Base-by-base conservation (phyloP, 2,113 vertebrate species). In the Menidia beryllina region DNA sequence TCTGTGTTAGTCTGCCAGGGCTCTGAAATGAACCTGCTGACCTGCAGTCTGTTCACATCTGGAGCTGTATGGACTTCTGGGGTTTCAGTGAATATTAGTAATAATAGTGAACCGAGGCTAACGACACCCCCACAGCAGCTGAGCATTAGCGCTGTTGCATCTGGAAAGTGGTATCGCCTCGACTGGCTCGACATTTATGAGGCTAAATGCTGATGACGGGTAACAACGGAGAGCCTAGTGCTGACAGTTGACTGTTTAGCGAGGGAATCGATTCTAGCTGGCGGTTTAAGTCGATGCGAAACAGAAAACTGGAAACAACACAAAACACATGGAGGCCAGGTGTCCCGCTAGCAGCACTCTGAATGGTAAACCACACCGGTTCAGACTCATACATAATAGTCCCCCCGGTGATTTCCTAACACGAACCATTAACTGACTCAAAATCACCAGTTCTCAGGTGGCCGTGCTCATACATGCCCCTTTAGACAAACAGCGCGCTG, bases 181-280 rank as follows among this genome's bases (percentile, higher is more conserved):
- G 17, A 41, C 48, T 20, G 34, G 7, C 61, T 54, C 4, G 70
- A 6, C 3, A 15, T 61, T 38, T 20, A 53, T 54, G 12, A 45
- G 41, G 43, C 17, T 47, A 25, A 53, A 45, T n/a, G 21, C 30
- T 55, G 50, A 39, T 24, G 3, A 62, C 69, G 69, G n/a, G 21
- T 30, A 30, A 74, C 3, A 14, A 11, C n/a, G 0, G 7, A 53
- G 48, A 49, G 72, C 58, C 34, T 12, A 23, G 34, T 67, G 21
- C 11, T 66, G 43, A 77, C 56, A 65, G 25, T 5, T 45, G 45
- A 65, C 30, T 72, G 23, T 21, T 20, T 74, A 3, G 15, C 64
- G 57, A 59, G 47, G 62, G 82, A 78, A 81, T 78, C 14, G 51
- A 24, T 71, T 52, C 36, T 43, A 60, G 53, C 27, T 10, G 52